A percentile compares a stretch with the other conserved stretches of the same genome.
phyloP scores from a whole-genome alignment of 2,888 invertebrate genomes.

The Cabera pusaria region DNA sequence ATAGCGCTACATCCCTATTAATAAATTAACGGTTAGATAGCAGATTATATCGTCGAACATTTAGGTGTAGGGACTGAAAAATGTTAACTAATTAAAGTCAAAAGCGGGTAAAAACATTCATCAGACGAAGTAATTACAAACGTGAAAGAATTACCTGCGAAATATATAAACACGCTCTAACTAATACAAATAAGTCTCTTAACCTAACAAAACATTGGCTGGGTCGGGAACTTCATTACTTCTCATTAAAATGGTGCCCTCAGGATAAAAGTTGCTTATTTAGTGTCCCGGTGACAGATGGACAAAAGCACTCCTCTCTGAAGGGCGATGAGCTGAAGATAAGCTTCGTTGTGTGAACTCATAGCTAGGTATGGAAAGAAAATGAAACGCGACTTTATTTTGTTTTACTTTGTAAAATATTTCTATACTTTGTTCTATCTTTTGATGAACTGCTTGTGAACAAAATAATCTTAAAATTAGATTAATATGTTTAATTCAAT shows the following conservation, averaged over 20 bases:
- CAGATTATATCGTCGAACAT: conserved; percentile 22
- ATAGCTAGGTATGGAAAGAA: too few species aligned
- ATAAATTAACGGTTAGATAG: conserved; percentile 46
- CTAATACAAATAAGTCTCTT: conserved; percentile 77
- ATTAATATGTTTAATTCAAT: too few species aligned
- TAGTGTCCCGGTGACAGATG: conserved; percentile 71
- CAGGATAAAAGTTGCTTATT: conserved; percentile 74
- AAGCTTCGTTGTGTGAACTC: conserved; percentile 36
- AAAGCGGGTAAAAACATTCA: conserved; percentile 11
- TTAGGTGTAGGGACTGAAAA: conserved; percentile 21
- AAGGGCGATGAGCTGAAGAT: conserved; percentile 45
- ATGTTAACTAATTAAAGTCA: conserved; percentile 18
- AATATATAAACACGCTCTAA: conserved; percentile 68
- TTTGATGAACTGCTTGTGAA: too few species aligned
- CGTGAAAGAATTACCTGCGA: conserved; percentile 29
- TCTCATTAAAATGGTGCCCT: conserved; percentile 75
- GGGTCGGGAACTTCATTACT: conserved; percentile 74
- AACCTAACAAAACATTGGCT: conserved; percentile 70
- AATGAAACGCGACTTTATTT: too few species aligned
- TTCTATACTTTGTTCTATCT: too few species aligned
- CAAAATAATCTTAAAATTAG: too few species aligned
- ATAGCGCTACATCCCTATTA: conserved; percentile 55
- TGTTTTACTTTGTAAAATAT: too few species aligned
- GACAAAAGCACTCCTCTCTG: conserved; percentile 56
- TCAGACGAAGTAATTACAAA: conserved; percentile 20